Evolutionary conservation across 1,140 invertebrate genomes (phyloP).

Genomic region (Drosophila navojoa): DNA sequence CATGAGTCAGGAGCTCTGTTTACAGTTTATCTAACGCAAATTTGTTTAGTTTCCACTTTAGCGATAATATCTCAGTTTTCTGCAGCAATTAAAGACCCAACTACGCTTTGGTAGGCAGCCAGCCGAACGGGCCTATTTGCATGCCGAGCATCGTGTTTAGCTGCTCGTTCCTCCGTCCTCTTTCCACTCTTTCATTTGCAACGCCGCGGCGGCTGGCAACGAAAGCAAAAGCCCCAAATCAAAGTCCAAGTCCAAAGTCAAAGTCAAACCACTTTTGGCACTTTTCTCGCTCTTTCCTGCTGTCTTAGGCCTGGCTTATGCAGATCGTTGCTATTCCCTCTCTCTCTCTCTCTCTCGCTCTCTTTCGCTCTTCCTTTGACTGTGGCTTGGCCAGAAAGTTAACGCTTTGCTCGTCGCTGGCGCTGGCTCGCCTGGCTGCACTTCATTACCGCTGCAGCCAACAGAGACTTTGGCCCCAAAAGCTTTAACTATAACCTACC

Average conservation of each 20-base stretch:
- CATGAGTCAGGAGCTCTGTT: not conserved
- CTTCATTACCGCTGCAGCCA: slow-evolving; percentile 50
- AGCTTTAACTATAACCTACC: slow-evolving; percentile 27
- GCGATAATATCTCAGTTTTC: slow-evolving; percentile 6
- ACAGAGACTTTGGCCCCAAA: slow-evolving; percentile 42
- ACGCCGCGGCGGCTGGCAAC: slow-evolving; percentile 4
- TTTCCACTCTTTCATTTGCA: slow-evolving; percentile 19
- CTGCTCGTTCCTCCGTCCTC: not conserved
- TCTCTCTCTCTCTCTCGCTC: not conserved
- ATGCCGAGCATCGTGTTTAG: not conserved
- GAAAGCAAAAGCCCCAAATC: slow-evolving; percentile 29
- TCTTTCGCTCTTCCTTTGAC: not conserved
- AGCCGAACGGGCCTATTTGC: not conserved
- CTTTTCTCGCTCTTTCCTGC: not conserved
- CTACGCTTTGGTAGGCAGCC: not conserved
- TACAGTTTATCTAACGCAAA: not conserved
- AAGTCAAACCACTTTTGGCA: slow-evolving; percentile 17
- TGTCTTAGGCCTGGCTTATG: not conserved
- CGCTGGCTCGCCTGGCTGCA: slow-evolving; percentile 41
- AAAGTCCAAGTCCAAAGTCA: slow-evolving; percentile 23
- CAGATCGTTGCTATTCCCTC: slow-evolving; percentile 11
- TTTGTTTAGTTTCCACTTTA: not conserved
- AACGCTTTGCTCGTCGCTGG: slow-evolving; percentile 14
- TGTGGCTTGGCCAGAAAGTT: not conserved
- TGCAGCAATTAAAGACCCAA: not conserved